Evolutionary conservation across 2,797 vertebrate species (phyloP).

Genomic region (Pangasius mekongensis): DNA sequence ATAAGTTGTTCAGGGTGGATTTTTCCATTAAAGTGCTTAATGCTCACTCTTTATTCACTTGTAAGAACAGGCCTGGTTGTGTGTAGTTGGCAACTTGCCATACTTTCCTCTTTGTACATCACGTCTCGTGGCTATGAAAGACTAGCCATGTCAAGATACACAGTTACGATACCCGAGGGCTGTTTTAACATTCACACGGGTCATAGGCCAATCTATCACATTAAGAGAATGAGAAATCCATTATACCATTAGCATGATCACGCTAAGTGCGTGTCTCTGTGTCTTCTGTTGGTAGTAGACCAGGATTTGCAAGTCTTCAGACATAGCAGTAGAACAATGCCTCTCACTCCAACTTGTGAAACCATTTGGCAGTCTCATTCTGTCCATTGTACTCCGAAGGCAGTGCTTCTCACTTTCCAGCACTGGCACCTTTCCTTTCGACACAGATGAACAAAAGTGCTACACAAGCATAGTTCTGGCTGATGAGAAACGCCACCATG

Average conservation of each 20-base stretch:
- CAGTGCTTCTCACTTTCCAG: conserved; percentile 3
- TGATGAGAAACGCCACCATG: conserved; percentile 19
- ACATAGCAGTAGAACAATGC: conserved; percentile 20
- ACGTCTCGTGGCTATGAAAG: neutral
- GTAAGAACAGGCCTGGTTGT: too few relatives aligned
- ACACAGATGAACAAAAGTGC: conserved; percentile 40
- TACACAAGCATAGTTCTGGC: conserved; percentile 28
- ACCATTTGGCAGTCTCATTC: conserved; percentile 39
- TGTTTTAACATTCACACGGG: conserved; percentile 18
- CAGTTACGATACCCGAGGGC: conserved; percentile 29
- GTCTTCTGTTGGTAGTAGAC: conserved; percentile 15
- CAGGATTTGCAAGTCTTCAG: neutral
- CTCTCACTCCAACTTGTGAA: conserved; percentile 24
- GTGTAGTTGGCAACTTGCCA: conserved; percentile 3
- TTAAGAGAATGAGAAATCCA: conserved; percentile 43
- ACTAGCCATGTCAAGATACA: conserved; percentile 2
- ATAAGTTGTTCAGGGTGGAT: neutral
- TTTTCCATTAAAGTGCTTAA: neutral
- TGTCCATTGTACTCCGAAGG: conserved; percentile 26
- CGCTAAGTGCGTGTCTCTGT: neutral
- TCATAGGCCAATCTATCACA: conserved; percentile 48
- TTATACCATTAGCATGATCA: conserved; percentile 42
- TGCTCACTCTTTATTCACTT: neutral
- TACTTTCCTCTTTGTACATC: neutral
- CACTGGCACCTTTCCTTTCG: conserved; percentile 18